Base-by-base conservation (phyloP, 2,797 vertebrate species). In the Zalophus californianus region DNA sequence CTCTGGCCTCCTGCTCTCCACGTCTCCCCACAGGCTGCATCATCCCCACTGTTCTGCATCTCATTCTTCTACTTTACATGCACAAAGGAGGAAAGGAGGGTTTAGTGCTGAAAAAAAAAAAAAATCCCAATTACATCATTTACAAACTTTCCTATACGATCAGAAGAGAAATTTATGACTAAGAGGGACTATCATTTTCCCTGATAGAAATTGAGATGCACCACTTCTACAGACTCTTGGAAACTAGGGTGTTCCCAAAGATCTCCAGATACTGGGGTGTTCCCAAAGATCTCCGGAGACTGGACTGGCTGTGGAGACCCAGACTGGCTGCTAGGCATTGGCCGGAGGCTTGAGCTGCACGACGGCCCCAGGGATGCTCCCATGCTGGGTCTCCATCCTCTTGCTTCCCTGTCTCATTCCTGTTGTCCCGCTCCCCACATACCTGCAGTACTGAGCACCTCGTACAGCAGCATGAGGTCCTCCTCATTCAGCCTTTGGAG, bases 381-480 rank as follows among this genome's bases (percentile, higher is more conserved):
- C 12, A 48, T 35, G 15, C 9, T 7, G 3, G 7, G 14, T 25
- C 54, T 78, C 41, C 29, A 35, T 18, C 56, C 25, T 90, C 27
- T 44, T 23, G 13, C 11, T 48, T 20, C 25, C 38, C 52, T 2
- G 44, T 72, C 56, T 80, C 27, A 0, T 20, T 85, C 35, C 14
- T 44, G 13, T 18, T 2, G 1, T 60, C 70, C 50, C 60, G 0
- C 7, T 86, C 23, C 70, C 48, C 8, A 48, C 72, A 80, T 5
- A 15, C 18, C 35, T 56, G 18, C 5, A 21, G 48, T 35, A 38
- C 70, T 2, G 14, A 35, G 18, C n/a, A 11, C n/a, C 8, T 23
- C 25, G 7, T 66, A 29, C 3, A 20, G 44, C 21, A 66, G 27
- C 27, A 4, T 0, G 1, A 32, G 21, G 9, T 16, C 35, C 20